Conservation (phyloP, 2,113 vertebrate genomes). For the Oophaga pumilio region DNA sequence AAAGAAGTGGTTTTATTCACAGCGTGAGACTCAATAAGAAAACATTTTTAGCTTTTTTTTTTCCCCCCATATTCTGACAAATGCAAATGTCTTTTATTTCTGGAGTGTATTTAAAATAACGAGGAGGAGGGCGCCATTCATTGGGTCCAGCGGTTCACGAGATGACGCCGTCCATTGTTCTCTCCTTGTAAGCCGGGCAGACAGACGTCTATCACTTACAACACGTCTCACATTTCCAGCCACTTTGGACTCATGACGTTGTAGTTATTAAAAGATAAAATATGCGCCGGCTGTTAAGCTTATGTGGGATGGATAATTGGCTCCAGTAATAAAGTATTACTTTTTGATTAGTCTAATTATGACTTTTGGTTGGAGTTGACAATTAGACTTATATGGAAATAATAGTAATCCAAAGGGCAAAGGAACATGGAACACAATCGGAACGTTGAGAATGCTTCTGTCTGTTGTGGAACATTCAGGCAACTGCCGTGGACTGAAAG, state of each 20-base stretch:
- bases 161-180: conserved; percentile 16
- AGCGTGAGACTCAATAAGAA: conserved; percentile 32
- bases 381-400: conserved; percentile 34
- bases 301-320: conserved; percentile 27
- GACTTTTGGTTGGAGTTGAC: conserved; percentile 4
- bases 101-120: conserved; percentile 22
- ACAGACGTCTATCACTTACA: conserved; percentile 30
- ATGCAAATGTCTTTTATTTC: conserved; percentile 53
- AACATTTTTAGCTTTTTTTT: conserved; percentile 51
- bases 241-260: neutral
- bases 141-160: neutral
- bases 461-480: neutral
- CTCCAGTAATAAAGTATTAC: conserved; percentile 22
- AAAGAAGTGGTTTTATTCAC: conserved; percentile 50
- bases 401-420: neutral
- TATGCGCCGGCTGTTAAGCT: neutral
- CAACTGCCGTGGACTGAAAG: no score
- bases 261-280: neutral
- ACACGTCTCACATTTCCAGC: neutral
- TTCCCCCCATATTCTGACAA: conserved; percentile 16
- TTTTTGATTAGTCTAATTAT: conserved; percentile 22
- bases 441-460: neutral
- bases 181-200: neutral
- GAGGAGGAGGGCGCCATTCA: neutral
- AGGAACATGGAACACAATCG: neutral